These are phyloP conservation scores for Chloebia gouldiae DNA, from an alignment of 2,113 vertebrate genomes.

Conservation along the genomic window DNA sequence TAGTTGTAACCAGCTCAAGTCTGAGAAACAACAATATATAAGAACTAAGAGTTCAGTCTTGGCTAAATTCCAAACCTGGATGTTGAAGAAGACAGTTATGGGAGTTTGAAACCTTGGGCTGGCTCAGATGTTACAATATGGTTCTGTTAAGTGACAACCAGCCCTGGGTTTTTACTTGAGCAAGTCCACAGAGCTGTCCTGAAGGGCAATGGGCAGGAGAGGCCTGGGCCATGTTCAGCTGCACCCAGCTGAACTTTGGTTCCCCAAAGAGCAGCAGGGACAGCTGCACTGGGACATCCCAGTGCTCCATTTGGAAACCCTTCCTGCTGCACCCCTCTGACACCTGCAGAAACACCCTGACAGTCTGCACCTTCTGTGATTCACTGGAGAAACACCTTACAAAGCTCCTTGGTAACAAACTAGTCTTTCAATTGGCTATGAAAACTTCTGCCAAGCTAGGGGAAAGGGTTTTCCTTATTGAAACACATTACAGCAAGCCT, in stretches of 20 bases:
- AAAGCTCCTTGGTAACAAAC: neutral
- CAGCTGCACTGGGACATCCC: neutral
- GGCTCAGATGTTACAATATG: neutral
- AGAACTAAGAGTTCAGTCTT: neutral
- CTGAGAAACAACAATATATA: neutral
- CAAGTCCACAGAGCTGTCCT: neutral
- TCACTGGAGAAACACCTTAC: neutral
- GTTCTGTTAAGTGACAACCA: neutral
- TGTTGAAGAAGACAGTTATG: neutral
- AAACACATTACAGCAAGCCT: neutral
- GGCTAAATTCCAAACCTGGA: neutral
- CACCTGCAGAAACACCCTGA: neutral
- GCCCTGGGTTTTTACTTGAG: neutral
- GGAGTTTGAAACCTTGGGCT: neutral
- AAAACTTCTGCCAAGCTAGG: neutral
- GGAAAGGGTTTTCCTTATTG: neutral
- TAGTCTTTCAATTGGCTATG: neutral
- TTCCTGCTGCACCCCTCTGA: neutral
- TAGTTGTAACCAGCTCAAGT: neutral
- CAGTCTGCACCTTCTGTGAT: neutral
- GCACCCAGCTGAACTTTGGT: neutral
- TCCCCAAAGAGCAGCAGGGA: neutral
- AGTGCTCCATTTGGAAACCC: rapidly evolving
- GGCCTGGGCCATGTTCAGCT: neutral
- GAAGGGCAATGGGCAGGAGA: neutral